phyloP scores from a whole-genome alignment of 2,888 invertebrate species.

The Himalopsyche anomala region DNA sequence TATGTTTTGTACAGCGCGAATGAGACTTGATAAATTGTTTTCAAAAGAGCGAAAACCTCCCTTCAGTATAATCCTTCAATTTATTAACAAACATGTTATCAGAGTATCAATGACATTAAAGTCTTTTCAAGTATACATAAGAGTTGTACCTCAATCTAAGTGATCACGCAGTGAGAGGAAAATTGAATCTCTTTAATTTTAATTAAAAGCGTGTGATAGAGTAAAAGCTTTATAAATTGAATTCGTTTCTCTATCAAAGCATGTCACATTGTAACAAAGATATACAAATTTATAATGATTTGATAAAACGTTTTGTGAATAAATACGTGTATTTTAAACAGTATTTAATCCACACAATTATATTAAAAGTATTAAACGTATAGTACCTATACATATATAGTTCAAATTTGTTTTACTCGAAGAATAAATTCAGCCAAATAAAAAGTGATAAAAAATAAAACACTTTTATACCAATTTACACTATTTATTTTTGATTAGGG shows the following conservation, averaged over 20 bases:
- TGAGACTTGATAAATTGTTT: constrained; percentile 20
- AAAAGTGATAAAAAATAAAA: no score
- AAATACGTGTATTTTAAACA: no score
- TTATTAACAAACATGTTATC: constrained; percentile 20
- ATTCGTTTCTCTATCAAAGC: background rate
- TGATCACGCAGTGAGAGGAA: background rate
- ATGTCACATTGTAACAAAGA: no score
- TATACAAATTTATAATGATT: no score
- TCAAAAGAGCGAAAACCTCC: background rate
- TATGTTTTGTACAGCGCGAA: background rate
- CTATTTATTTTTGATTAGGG: no score
- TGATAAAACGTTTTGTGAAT: no score
- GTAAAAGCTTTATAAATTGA: background rate
- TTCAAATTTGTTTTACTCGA: no score
- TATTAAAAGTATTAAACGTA: no score
- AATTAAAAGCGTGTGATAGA: background rate
- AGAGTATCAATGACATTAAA: constrained; percentile 27
- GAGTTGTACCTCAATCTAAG: constrained; percentile 2
- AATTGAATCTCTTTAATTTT: constrained; percentile 9
- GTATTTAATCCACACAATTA: no score
- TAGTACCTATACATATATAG: no score
- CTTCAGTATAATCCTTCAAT: background rate
- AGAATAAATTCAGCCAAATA: no score
- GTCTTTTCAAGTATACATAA: constrained; percentile 12
- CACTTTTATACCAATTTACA: no score